A percentile compares a stretch with the other conserved stretches of the same genome.
phyloP scores from a whole-genome alignment of 2,113 vertebrate genomes.

The Callithrix jacchus region DNA sequence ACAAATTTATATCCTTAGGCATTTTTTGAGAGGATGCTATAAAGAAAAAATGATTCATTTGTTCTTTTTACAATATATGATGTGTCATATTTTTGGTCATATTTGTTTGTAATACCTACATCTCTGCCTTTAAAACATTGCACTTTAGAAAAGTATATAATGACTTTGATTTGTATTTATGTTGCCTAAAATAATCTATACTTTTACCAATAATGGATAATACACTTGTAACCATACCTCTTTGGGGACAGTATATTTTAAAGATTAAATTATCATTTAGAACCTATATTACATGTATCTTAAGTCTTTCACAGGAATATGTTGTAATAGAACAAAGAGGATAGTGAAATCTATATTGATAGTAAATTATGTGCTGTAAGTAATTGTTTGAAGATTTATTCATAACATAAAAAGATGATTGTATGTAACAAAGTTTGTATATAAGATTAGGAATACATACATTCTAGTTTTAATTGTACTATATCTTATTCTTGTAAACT shows the following conservation, averaged over 20 bases:
- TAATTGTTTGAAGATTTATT: background rate
- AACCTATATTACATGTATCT: background rate
- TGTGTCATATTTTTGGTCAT: background rate
- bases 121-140: background rate
- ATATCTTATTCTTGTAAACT: background rate
- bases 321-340: background rate
- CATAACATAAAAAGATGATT: background rate
- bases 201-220: background rate
- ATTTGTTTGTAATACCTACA: background rate
- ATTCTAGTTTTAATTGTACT: conserved; percentile 5
- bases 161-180: background rate
- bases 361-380: background rate
- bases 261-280: conserved; percentile 13
- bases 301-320: background rate
- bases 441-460: background rate
- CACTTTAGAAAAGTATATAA: background rate
- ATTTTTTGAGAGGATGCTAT: background rate
- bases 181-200: background rate
- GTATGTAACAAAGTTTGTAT: background rate
- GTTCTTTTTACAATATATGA: background rate
- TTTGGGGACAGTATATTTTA: background rate
- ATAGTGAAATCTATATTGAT: background rate
- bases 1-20: background rate
- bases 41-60: background rate
- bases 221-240: background rate